Base-by-base conservation (phyloP, 2,797 vertebrate genomes). In the Melanotaenia pygmaea region DNA sequence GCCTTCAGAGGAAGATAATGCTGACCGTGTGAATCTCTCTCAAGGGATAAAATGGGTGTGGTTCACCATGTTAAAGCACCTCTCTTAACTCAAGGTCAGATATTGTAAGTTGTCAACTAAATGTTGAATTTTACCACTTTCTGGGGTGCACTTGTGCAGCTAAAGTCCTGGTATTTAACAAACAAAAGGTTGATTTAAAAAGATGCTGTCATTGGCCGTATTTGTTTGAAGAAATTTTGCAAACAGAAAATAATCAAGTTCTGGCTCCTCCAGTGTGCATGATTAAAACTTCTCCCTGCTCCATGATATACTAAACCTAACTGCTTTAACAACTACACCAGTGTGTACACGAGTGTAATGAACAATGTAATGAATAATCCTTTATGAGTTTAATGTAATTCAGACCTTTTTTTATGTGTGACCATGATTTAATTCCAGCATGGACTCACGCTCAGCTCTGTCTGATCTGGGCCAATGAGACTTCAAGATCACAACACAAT, bases 381-480 rank as follows among this genome's bases (percentile, higher is more conserved):
- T 89, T 83, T 74, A 82, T 3, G 24, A 62, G 8, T 3, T 26
- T 24, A 65, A 28, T 53, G 38, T 67, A 65, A 64, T 18, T 59
- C 11, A 32, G 59, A 37, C 28, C 1, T 54, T 2, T 68, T 70
- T 34, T 70, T 64, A 67, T 51, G 59, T 77, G 64, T 65, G 43
- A 68, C 59, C 54, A 30, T 78, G 74, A 81, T 82, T 87, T 74
- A 53, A 80, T 64, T 70, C 63, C 53, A 75, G 70, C 68, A 75
- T 79, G 69, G 78, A 75, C 74, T 83, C 28, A 45, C 50, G 35
- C 74, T 81, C 76, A 83, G 74, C 82, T 59, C 43, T 35, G 58
- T 84, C 70, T 81, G 71, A 82, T 83, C 79, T 82, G 77, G 59
- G 86, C 82, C 88, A 87, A 73, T 53, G 70, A 72, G 67, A 75